Evolutionary conservation across 2,888 invertebrate species (phyloP).

Genomic region (Limenitis camilla): DNA sequence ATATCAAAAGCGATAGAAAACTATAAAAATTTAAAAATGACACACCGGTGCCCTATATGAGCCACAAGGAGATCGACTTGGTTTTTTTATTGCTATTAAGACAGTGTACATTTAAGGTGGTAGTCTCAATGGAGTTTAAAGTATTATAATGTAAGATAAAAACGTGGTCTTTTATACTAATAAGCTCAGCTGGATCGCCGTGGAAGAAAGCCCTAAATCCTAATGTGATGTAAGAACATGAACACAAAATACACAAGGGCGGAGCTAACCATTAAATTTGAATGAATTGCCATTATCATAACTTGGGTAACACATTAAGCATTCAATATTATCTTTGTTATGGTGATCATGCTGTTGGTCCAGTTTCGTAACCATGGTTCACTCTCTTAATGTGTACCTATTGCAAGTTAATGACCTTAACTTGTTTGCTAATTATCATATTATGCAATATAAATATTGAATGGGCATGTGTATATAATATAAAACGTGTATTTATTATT

Average conservation of each 20-base stretch:
- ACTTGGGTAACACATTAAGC: background rate
- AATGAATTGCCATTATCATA: slow-evolving; percentile 7
- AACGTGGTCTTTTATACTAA: too few relatives aligned
- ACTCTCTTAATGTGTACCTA: background rate
- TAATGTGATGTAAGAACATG: slow-evolving; percentile 5
- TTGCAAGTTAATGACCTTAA: background rate
- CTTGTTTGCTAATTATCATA: background rate
- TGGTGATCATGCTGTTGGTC: slow-evolving; percentile 11
- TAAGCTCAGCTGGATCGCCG: background rate
- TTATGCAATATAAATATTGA: background rate
- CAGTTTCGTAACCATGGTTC: slow-evolving; percentile 1
- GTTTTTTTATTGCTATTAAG: too few relatives aligned
- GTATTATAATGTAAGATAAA: too few relatives aligned
- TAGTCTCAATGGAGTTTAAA: too few relatives aligned
- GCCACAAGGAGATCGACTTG: too few relatives aligned
- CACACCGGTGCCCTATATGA: too few relatives aligned
- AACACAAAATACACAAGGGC: slow-evolving; percentile 1
- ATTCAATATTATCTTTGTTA: slow-evolving; percentile 11
- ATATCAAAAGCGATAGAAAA: too few relatives aligned
- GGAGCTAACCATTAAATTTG: slow-evolving; percentile 4
- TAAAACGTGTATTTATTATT: too few relatives aligned
- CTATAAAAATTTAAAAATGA: too few relatives aligned
- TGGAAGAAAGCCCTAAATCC: background rate
- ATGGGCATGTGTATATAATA: background rate
- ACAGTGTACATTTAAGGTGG: too few relatives aligned